Evolutionary conservation across 2,797 vertebrate genomes (phyloP).

Genomic region (Chaetodon trifasciatus): DNA sequence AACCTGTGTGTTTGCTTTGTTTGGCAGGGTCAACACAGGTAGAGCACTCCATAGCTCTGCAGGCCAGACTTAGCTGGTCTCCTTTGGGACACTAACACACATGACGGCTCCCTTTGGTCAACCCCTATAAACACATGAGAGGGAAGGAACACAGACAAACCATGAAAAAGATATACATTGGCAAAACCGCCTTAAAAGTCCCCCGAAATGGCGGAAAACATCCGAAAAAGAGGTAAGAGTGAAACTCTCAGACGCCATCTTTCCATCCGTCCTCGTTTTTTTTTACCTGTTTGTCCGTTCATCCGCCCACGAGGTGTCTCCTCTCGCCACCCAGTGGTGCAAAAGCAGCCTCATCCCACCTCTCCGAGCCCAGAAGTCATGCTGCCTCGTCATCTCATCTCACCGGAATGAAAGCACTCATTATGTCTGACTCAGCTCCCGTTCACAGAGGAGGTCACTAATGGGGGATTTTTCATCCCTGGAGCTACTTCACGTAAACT

Average conservation of each 20-base stretch:
- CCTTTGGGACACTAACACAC: conserved; percentile 68
- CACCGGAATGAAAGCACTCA: conserved; percentile 76
- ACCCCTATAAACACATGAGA: conserved; percentile 82
- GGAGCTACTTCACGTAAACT: conserved; percentile 71
- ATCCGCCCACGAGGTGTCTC: conserved; percentile 73
- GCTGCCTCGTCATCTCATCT: conserved; percentile 76
- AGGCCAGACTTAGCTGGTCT: conserved; percentile 76
- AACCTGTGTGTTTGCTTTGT: conserved; percentile 81
- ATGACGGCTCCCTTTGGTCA: conserved; percentile 66
- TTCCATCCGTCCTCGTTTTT: conserved; percentile 59
- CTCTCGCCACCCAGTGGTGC: conserved; percentile 59
- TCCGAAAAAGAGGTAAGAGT: conserved; percentile 88
- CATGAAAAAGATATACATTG: conserved; percentile 91
- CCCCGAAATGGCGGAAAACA: conserved; percentile 87
- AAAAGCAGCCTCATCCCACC: conserved; percentile 60
- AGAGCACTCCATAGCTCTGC: conserved; percentile 72
- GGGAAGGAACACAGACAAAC: conserved; percentile 83
- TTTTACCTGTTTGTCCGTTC: conserved; percentile 71
- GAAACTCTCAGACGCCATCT: conserved; percentile 45
- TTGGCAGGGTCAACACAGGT: conserved; percentile 82
- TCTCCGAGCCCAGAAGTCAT: conserved; percentile 65
- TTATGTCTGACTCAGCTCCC: conserved; percentile 76
- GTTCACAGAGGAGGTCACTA: conserved; percentile 73
- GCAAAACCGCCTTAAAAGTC: conserved; percentile 88
- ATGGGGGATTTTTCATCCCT: conserved; percentile 72